phyloP scores from a whole-genome alignment of 2,797 vertebrate genomes.

The Leptodactylus fallax region DNA sequence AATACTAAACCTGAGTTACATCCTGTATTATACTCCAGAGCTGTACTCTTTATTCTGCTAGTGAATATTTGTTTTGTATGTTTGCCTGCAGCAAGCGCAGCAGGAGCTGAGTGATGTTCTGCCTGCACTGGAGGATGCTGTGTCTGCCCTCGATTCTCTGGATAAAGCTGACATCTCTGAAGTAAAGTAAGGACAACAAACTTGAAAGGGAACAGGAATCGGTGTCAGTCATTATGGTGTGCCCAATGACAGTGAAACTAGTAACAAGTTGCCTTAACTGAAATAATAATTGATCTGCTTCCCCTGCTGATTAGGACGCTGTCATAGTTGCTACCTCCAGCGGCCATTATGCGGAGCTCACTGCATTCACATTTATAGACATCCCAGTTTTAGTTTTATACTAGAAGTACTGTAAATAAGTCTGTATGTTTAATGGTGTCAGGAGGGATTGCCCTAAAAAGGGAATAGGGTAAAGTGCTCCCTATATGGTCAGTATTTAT shows the following conservation, averaged over 20 bases:
- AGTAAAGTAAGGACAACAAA: conserved; percentile 68
- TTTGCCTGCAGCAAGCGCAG: conserved; percentile 66
- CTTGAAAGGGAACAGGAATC: neutral
- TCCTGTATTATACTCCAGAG: neutral
- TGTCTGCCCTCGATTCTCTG: conserved; percentile 70
- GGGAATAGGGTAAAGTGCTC: no score
- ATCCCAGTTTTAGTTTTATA: neutral
- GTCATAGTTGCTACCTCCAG: neutral
- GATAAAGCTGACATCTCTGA: conserved; percentile 74
- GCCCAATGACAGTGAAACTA: no score
- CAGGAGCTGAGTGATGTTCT: conserved; percentile 69
- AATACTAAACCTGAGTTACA: no score
- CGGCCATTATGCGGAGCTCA: neutral
- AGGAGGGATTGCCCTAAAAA: no score
- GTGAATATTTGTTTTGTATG: no score
- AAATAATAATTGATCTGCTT: neutral
- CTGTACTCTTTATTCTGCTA: neutral
- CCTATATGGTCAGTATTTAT: no score
- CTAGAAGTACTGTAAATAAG: neutral
- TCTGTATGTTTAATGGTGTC: neutral
- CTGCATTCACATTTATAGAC: neutral
- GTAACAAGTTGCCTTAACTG: no score
- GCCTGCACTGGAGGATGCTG: conserved; percentile 69
- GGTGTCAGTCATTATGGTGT: no score
- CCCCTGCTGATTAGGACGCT: neutral